These are phyloP conservation scores for roundworm (Caenorhabditis elegans) DNA, from an alignment of 1,140 invertebrate species.

Conservation along the genomic window WBcel235 BX284605.5:13228001-13228500, in stretches of 20 bases:
- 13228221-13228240: not conserved
- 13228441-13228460: conserved; percentile 18
- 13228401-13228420: conserved; percentile 26
- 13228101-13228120: not conserved
- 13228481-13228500: conserved; percentile 19
- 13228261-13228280: conserved; percentile 30
- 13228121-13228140: not conserved
- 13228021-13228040: no score
- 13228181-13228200: conserved; percentile 28
- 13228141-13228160: not conserved
- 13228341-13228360: not conserved
- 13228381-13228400: conserved; percentile 31
- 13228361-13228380: conserved; percentile 32
- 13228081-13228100: conserved; percentile 27
- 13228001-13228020: not conserved
- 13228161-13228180: conserved; percentile 26
- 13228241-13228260: not conserved
- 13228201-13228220: conserved; percentile 18
- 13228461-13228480: not conserved
- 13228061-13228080: conserved; percentile 21
- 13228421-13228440: not conserved
- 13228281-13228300: conserved; percentile 33
- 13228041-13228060: conserved; percentile 17
- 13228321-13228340: not conserved
- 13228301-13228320: conserved; percentile 29